Conservation (phyloP, 2,113 vertebrate genomes). For the Mugil cephalus region DNA sequence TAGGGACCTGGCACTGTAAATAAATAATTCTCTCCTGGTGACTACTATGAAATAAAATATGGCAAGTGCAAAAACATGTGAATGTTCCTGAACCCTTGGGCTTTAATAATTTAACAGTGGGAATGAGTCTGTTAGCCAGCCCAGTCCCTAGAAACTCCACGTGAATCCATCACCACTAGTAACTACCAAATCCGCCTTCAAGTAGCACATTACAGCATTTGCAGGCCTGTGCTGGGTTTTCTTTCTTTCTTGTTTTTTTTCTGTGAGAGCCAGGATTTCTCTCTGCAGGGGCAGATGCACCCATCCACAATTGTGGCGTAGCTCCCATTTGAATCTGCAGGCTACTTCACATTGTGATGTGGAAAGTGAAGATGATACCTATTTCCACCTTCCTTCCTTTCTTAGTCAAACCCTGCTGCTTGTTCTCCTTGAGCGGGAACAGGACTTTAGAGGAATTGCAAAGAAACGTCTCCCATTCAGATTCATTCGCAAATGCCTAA, state of each 20-base stretch:
- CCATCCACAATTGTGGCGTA: conserved; percentile 45
- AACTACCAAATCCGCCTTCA: conserved; percentile 63
- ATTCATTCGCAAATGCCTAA: conserved; percentile 59
- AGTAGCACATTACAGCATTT: conserved; percentile 65
- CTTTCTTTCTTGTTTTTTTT: background rate
- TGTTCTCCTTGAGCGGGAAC: conserved; percentile 43
- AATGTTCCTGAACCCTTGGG: conserved; percentile 64
- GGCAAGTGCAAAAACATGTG: conserved; percentile 74
- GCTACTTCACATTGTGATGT: conserved; percentile 40
- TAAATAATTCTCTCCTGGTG: conserved; percentile 73
- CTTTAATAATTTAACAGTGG: conserved; percentile 80
- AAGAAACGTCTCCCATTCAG: conserved; percentile 59
- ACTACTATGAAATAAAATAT: conserved; percentile 78
- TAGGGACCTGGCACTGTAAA: conserved; percentile 59
- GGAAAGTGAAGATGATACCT: conserved; percentile 55
- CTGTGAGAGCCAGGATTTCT: conserved; percentile 34
- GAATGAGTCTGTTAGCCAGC: conserved; percentile 81
- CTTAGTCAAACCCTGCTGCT: conserved; percentile 21
- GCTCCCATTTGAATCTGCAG: conserved; percentile 51
- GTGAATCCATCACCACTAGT: conserved; percentile 70
- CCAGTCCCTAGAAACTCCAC: conserved; percentile 66
- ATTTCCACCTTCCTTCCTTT: conserved; percentile 42
- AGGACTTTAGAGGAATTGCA: conserved; percentile 63
- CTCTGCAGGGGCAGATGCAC: conserved; percentile 25
- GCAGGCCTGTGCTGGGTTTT: background rate